Percentiles rank a stretch among this genome's conserved stretches.
phyloP scores from a whole-genome alignment of 1,140 invertebrate species.

The Musca domestica region DNA sequence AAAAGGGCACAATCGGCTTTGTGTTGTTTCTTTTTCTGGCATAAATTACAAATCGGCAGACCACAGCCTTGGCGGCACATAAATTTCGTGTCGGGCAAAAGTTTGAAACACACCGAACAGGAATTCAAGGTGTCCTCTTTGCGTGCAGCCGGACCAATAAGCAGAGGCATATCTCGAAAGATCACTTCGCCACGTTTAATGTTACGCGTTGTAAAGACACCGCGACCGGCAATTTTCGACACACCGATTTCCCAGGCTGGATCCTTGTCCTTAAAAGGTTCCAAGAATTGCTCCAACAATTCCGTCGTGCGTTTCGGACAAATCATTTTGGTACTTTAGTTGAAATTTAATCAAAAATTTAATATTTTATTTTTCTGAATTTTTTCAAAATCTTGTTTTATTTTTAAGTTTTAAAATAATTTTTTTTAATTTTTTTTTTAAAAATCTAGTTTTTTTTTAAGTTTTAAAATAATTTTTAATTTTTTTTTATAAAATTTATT shows the following conservation, averaged over 20 bases:
- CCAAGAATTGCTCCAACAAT: slow-evolving; percentile 45
- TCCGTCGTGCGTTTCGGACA: slow-evolving; percentile 51
- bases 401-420: no score
- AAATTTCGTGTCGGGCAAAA: slow-evolving; percentile 53
- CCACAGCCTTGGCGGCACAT: slow-evolving; percentile 55
- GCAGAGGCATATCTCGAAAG: slow-evolving; percentile 65
- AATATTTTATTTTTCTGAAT: no score
- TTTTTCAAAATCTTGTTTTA: no score
- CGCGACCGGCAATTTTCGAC: slow-evolving; percentile 55
- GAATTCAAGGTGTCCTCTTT: slow-evolving; percentile 46
- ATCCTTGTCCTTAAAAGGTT: slow-evolving; percentile 50
- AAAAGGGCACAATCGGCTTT: slow-evolving; percentile 62
- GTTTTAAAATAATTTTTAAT: not conserved
- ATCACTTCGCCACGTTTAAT: slow-evolving; percentile 67
- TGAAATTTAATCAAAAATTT: no score
- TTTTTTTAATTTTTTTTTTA: no score
- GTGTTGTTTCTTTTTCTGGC: slow-evolving; percentile 61
- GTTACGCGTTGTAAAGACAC: slow-evolving; percentile 64
- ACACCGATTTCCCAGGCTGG: slow-evolving; percentile 49
- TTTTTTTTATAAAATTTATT: slow-evolving; percentile 16
- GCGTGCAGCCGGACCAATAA: slow-evolving; percentile 61
- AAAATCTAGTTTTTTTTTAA: not conserved
- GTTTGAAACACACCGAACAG: slow-evolving; percentile 44
- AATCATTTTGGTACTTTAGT: slow-evolving; percentile 35
- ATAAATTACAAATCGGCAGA: slow-evolving; percentile 56